phyloP scores from a whole-genome alignment of 2,888 invertebrate species.

The Corbicula japonica region DNA sequence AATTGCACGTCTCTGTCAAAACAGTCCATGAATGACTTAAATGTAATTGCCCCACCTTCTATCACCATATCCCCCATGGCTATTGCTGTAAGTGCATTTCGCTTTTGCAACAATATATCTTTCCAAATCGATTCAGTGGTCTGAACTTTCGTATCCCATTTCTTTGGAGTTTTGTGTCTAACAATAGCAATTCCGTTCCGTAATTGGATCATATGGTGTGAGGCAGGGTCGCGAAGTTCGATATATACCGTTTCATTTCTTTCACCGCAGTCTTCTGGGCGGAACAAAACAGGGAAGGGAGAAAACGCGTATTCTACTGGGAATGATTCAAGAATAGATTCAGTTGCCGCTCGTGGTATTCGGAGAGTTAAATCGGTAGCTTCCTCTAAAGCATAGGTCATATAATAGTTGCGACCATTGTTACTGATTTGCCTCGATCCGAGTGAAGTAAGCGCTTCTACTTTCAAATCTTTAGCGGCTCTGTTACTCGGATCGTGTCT shows the following conservation, averaged over 20 bases:
- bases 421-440: slow-evolving; percentile 73
- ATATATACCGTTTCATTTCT: slow-evolving; percentile 55
- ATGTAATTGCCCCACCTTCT: slow-evolving; percentile 70
- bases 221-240: slow-evolving; percentile 54
- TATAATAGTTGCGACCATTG: slow-evolving; percentile 79
- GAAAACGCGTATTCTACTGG: slow-evolving; percentile 66
- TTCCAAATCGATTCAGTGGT: slow-evolving; percentile 66
- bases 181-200: slow-evolving; percentile 73
- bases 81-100: slow-evolving; percentile 57
- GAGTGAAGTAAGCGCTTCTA: slow-evolving; percentile 71
- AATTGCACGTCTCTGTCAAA: slow-evolving; percentile 74
- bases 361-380: slow-evolving; percentile 59
- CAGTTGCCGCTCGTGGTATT: slow-evolving; percentile 19
- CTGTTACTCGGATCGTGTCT: slow-evolving; percentile 55
- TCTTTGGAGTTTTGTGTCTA: slow-evolving; percentile 32
- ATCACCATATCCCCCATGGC: slow-evolving; percentile 70
- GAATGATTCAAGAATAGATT: slow-evolving; percentile 37
- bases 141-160: slow-evolving; percentile 66
- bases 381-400: slow-evolving; percentile 77
- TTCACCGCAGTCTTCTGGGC: slow-evolving; percentile 61
- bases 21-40: slow-evolving; percentile 74
- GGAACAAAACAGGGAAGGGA: slow-evolving; percentile 67
- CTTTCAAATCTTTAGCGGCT: slow-evolving; percentile 69
- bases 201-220: slow-evolving; percentile 65
- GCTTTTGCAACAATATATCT: slow-evolving; percentile 64